Evolutionary conservation across 2,888 invertebrate species (phyloP).

Genomic region (Drosophila nr. medialis): DNA sequence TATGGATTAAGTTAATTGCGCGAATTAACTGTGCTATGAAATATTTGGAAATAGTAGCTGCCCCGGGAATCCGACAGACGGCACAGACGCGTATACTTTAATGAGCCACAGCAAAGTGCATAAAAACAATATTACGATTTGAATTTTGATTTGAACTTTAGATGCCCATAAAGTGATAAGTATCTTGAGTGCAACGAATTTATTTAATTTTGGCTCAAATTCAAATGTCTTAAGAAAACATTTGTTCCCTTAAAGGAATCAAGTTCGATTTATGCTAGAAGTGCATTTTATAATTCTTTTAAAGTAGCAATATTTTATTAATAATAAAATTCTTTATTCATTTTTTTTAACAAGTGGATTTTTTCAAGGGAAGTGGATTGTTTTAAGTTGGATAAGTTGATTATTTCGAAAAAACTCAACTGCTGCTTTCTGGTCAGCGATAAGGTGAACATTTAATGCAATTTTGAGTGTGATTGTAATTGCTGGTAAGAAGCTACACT

Average conservation of each 20-base stretch:
- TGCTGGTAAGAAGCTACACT: not conserved
- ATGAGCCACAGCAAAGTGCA: constrained; percentile 18
- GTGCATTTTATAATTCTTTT: too few species aligned
- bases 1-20: constrained; percentile 71
- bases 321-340: too few species aligned
- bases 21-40: constrained; percentile 75
- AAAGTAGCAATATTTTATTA: too few species aligned
- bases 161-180: not conserved
- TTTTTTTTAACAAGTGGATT: too few species aligned
- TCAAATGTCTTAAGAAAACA: not conserved
- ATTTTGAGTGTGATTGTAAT: not conserved
- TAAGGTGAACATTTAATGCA: too few species aligned
- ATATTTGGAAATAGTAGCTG: constrained; percentile 39
- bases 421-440: not conserved
- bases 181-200: not conserved
- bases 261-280: not conserved
- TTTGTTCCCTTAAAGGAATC: not conserved
- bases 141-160: not conserved
- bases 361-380: not conserved
- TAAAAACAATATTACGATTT: not conserved
- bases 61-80: constrained; percentile 40
- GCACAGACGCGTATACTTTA: constrained; percentile 31
- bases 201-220: not conserved
- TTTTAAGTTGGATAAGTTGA: not conserved
- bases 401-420: not conserved